Conservation (phyloP, 2,888 invertebrate species). For the Cosmia pyralina region DNA sequence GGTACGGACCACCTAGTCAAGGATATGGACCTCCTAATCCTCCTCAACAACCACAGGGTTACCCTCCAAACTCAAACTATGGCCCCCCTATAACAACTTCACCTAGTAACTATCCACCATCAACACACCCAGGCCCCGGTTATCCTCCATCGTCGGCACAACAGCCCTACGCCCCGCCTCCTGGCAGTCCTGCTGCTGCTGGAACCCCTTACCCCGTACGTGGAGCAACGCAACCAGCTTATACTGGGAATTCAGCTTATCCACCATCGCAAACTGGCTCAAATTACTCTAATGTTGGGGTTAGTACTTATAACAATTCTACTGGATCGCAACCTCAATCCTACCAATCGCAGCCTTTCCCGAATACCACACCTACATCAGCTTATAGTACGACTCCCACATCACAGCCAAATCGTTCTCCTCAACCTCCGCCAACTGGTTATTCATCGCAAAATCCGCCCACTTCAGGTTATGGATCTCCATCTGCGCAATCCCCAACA, state of each 20-base stretch:
- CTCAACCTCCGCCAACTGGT: conserved; percentile 89
- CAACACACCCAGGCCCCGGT: conserved; percentile 85
- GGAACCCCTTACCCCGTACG: conserved; percentile 86
- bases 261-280: conserved; percentile 85
- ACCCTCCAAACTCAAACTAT: conserved; percentile 91
- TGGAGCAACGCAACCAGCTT: conserved; percentile 84
- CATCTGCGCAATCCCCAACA: conserved; percentile 91
- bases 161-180: conserved; percentile 88
- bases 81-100: conserved; percentile 91
- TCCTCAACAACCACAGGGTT: conserved; percentile 91
- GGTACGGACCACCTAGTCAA: conserved; percentile 92
- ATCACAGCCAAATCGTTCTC: conserved; percentile 88
- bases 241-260: conserved; percentile 86
- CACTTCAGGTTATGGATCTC: conserved; percentile 91
- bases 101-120: conserved; percentile 90
- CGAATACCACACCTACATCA: conserved; percentile 88
- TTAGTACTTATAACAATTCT: conserved; percentile 85
- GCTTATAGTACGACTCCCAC: conserved; percentile 89
- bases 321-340: conserved; percentile 86
- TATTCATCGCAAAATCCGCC: conserved; percentile 90
- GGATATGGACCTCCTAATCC: conserved; percentile 92
- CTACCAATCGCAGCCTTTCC: conserved; percentile 88
- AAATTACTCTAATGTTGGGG: conserved; percentile 87
- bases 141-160: conserved; percentile 86
- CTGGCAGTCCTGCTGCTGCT: conserved; percentile 84